A percentile compares a stretch with the other conserved stretches of the same genome.
Evolutionary conservation across 2,113 vertebrate genomes (phyloP).

Genomic region (Xiphophorus hellerii): DNA sequence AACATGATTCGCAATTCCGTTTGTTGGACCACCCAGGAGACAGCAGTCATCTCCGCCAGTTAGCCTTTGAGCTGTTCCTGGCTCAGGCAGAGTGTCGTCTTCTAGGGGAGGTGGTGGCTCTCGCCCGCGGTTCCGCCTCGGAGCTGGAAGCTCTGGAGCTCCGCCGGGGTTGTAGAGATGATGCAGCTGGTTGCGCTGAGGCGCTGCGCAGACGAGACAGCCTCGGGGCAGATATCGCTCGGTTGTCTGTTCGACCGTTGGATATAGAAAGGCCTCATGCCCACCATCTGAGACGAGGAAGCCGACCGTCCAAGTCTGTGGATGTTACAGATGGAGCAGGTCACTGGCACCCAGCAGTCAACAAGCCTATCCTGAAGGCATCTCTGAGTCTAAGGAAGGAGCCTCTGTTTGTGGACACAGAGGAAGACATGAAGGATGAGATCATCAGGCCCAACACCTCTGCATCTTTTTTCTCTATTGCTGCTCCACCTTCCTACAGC

Average conservation of each 20-base stretch:
- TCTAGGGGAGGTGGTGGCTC: constrained; percentile 89
- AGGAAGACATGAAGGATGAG: constrained; percentile 92
- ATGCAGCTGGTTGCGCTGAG: constrained; percentile 88
- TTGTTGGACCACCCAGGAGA: constrained; percentile 80
- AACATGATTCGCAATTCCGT: constrained; percentile 85
- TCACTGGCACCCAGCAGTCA: constrained; percentile 87
- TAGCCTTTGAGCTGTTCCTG: constrained; percentile 94
- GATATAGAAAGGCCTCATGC: constrained; percentile 88
- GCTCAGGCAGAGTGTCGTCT: constrained; percentile 95
- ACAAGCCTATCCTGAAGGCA: constrained; percentile 88
- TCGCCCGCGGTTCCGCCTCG: constrained; percentile 89
- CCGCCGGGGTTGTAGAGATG: constrained; percentile 86
- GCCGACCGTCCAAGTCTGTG: constrained; percentile 92
- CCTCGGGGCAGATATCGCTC: constrained; percentile 83
- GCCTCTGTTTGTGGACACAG: constrained; percentile 83
- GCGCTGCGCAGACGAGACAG: constrained; percentile 87
- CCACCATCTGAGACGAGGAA: constrained; percentile 86
- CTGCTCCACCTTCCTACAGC: constrained; percentile 84
- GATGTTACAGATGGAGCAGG: constrained; percentile 92
- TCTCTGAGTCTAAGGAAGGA: constrained; percentile 93
- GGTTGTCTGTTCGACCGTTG: constrained; percentile 86
- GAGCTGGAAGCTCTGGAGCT: constrained; percentile 90
- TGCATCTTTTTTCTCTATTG: constrained; percentile 86
- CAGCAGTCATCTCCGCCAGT: constrained; percentile 84
- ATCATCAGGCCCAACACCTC: constrained; percentile 88